phyloP scores from a whole-genome alignment of 1,140 invertebrate genomes.

The Ruditapes philippinarum region DNA sequence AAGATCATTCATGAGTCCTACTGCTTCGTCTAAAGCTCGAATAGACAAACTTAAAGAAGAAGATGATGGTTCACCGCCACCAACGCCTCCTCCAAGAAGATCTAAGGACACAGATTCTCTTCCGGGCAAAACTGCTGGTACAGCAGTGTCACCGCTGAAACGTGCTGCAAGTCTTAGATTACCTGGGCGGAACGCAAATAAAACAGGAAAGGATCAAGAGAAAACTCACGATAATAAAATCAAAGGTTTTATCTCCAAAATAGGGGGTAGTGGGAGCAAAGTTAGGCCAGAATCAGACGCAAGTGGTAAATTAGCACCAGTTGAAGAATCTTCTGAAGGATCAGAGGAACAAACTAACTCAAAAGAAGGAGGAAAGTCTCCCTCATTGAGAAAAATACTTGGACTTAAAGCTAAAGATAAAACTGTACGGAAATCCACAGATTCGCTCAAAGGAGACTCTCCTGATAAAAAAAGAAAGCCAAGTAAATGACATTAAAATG shows the following conservation, averaged over 20 bases:
- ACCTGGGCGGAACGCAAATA: conserved; percentile 40
- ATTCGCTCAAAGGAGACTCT: conserved; percentile 48
- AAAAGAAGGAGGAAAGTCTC: conserved; percentile 59
- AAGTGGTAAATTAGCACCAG: conserved; percentile 52
- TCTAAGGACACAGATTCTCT: conserved; percentile 61
- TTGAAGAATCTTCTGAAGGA: conserved; percentile 49
- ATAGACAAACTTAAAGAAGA: conserved; percentile 63
- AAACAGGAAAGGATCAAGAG: conserved; percentile 25
- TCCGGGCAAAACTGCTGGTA: conserved; percentile 6
- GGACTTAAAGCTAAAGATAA: conserved; percentile 66
- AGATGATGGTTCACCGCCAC: conserved; percentile 61
- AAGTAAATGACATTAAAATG: conserved; percentile 29
- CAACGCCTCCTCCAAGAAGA: conserved; percentile 68
- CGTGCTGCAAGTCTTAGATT: conserved; percentile 36
- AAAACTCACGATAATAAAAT: conserved; percentile 47
- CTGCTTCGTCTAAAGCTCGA: conserved; percentile 79
- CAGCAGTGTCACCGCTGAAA: conserved; percentile 50
- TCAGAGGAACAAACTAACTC: background rate
- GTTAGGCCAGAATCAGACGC: conserved; percentile 47
- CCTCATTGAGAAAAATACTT: conserved; percentile 62
- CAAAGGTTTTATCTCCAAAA: conserved; percentile 61
- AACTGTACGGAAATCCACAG: conserved; percentile 43
- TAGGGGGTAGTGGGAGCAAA: conserved; percentile 63
- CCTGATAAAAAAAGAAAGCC: conserved; percentile 40
- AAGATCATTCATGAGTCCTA: conserved; percentile 79